Evolutionary conservation across 2,797 vertebrate species (phyloP).

Genomic region (Threskiornis aethiopicus): DNA sequence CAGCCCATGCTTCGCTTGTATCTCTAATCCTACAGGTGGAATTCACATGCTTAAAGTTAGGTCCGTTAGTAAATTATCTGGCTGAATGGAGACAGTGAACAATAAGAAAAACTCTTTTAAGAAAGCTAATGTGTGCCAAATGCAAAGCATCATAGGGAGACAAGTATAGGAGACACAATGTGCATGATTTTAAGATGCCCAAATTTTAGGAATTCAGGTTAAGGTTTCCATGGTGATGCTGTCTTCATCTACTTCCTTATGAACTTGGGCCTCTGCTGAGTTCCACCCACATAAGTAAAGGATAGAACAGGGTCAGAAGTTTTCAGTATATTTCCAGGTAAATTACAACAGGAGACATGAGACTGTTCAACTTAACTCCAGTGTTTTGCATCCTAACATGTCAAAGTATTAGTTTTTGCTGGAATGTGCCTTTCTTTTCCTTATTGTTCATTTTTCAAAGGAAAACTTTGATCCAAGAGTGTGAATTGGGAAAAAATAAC

Average conservation of each 20-base stretch:
- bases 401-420: not conserved
- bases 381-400: not conserved
- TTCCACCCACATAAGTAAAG: slow-evolving; percentile 28
- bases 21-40: not conserved
- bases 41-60: not conserved
- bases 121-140: not conserved
- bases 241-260: slow-evolving; percentile 51
- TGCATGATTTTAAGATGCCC: slow-evolving; percentile 14
- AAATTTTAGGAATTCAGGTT: slow-evolving; percentile 48
- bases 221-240: slow-evolving; percentile 70
- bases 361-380: not conserved
- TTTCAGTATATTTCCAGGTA: slow-evolving; percentile 12
- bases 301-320: slow-evolving; percentile 38
- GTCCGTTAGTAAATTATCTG: not conserved
- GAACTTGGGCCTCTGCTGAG: slow-evolving; percentile 46
- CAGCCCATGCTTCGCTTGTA: not conserved
- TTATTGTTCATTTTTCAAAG: not conserved
- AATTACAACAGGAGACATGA: not conserved
- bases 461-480: not conserved
- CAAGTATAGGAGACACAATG: not conserved
- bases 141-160: not conserved
- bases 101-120: not conserved
- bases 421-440: not conserved
- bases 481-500: not conserved
- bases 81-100: not conserved